Base-by-base conservation (phyloP, 1,140 invertebrate species). In the Coenobita brevimanus region DNA sequence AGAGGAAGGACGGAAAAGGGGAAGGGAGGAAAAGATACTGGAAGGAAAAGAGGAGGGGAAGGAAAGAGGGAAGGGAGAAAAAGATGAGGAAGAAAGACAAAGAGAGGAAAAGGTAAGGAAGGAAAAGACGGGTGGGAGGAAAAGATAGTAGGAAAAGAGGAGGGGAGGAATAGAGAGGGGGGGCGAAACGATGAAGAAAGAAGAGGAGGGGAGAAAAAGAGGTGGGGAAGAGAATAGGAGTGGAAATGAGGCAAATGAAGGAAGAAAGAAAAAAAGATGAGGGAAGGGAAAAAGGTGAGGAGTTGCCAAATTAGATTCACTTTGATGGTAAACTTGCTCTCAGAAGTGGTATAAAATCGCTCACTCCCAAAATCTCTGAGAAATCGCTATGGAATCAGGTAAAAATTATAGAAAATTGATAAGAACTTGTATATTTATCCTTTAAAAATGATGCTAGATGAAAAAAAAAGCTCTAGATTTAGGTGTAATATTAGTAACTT, bases 141-240 rank as follows among this genome's bases (percentile, higher is more conserved):
- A 75, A 38, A 75, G 71, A 75, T 27, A 75, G 71, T 36, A 38
- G 41, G 71, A 75, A 38, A 75, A 38, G 41, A 38, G 41, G 71
- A 75, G 71, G 41, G 71, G 41, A 38, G 41, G 71, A 75, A 2
- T 4, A 10, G 38, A 38, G 33, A 73, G 69, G 38, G 69, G 38
- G 1, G 41, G 6, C 33, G 71, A 75, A 38, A 75, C 30, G 41
- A 38, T 36, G 33, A 75, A 3, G 41, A n/a, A 75, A 1, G 6
- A 75, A 38, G 24, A n/a, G 24, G 30, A 75, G 30, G 24, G 3
- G 24, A 3, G 38, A 38, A 33, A n/a, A 75, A 38, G 0, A 15
- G 27, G 13, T 27, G 10, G 54, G n/a, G 10, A n/a, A n/a, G n/a
- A 57, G 10, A 57, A n/a, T n/a, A 13, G n/a, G n/a, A n/a, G 54